Evolutionary conservation across 1,140 invertebrate genomes (phyloP).

Genomic region (Drosophila carrolli): DNA sequence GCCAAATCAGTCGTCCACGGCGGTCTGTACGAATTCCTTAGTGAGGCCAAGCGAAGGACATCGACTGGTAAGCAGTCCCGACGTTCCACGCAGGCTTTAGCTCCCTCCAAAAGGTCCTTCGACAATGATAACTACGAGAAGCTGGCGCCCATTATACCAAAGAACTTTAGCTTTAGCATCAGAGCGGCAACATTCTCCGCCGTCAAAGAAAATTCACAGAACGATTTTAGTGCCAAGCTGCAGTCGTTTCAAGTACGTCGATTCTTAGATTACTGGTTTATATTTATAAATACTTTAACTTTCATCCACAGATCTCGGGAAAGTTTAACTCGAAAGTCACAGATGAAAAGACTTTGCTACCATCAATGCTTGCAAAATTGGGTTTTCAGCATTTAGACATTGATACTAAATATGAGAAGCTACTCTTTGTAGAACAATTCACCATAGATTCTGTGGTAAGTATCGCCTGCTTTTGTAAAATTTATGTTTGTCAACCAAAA

Average conservation of each 20-base stretch:
- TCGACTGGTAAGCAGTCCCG: slow-evolving; percentile 53
- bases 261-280: background rate
- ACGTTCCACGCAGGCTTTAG: slow-evolving; percentile 14
- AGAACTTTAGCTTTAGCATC: slow-evolving; percentile 90
- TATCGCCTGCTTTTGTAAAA: background rate
- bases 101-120: slow-evolving; percentile 39
- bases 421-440: slow-evolving; percentile 88
- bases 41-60: slow-evolving; percentile 85
- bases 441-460: slow-evolving; percentile 90
- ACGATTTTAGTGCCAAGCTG: slow-evolving; percentile 86
- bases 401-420: slow-evolving; percentile 86
- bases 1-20: slow-evolving; percentile 88
- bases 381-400: slow-evolving; percentile 88
- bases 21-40: slow-evolving; percentile 87
- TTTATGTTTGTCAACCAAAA: background rate
- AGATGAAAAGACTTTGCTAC: slow-evolving; percentile 83
- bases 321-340: slow-evolving; percentile 79
- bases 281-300: background rate
- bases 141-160: slow-evolving; percentile 90
- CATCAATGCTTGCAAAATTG: slow-evolving; percentile 88
- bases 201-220: slow-evolving; percentile 87
- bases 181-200: slow-evolving; percentile 89
- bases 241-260: slow-evolving; percentile 77
- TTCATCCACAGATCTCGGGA: slow-evolving; percentile 61
- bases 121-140: slow-evolving; percentile 85